Percentiles rank a stretch among this genome's conserved stretches.
phyloP scores from a whole-genome alignment of 2,113 vertebrate species.

The Paratilapia polleni region DNA sequence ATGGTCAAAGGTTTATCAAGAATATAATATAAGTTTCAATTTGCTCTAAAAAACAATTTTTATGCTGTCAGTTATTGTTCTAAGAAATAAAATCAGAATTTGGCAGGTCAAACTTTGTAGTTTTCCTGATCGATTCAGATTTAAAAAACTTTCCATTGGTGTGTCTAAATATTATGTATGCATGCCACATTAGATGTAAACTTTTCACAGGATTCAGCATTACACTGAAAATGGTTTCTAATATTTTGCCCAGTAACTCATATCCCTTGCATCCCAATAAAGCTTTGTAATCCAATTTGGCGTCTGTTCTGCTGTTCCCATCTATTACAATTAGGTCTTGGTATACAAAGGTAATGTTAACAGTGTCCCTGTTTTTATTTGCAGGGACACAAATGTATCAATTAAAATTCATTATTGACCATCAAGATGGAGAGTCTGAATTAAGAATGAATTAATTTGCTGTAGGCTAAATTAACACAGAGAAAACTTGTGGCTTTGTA shows the following conservation, averaged over 20 bases:
- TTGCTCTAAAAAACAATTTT: no score
- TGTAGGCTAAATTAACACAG: constrained; percentile 28
- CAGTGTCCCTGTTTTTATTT: not conserved
- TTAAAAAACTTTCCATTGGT: not conserved
- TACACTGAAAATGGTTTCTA: not conserved
- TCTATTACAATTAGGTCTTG: not conserved
- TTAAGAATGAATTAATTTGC: constrained; percentile 45
- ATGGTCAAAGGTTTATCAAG: not conserved
- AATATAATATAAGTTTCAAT: not conserved
- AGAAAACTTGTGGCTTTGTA: constrained; percentile 26
- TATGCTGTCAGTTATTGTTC: no score
- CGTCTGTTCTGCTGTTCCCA: not conserved
- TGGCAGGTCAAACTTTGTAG: no score
- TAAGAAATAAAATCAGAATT: no score
- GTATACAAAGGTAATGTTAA: not conserved
- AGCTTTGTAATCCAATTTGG: not conserved
- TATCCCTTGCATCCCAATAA: not conserved
- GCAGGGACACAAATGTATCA: constrained; percentile 10
- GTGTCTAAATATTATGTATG: not conserved
- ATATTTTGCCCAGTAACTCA: not conserved
- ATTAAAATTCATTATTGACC: constrained; percentile 30
- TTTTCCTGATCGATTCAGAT: no score
- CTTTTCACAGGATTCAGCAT: not conserved
- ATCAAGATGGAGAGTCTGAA: constrained; percentile 4
- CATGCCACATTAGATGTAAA: not conserved